A percentile compares a stretch with the other conserved stretches of the same genome.
Evolutionary conservation across 2,113 vertebrate genomes (phyloP).

Genomic region (Varanus salvator): DNA sequence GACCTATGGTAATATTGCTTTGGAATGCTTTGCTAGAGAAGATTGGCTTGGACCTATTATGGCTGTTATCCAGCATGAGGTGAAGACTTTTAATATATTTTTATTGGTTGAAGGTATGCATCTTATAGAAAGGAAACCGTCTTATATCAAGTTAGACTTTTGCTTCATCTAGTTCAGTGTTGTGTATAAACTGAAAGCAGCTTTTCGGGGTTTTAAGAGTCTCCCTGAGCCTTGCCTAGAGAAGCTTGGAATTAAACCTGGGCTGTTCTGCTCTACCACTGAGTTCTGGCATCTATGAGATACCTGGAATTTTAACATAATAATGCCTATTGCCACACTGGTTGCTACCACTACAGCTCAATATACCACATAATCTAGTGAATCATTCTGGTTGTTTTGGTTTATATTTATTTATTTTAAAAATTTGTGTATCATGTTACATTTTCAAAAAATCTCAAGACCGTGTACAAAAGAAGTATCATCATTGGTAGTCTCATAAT

Average conservation of each 20-base stretch:
- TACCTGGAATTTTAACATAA: neutral
- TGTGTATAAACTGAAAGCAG: neutral
- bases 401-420: no score
- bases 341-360: neutral
- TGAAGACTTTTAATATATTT: neutral
- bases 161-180: neutral
- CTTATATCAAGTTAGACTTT: neutral
- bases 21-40: neutral
- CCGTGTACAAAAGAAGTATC: no score
- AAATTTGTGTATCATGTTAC: no score
- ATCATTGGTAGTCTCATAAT: neutral
- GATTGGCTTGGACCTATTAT: neutral
- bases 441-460: no score
- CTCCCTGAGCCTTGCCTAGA: neutral
- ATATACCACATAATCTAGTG: neutral
- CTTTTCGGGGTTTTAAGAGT: neutral
- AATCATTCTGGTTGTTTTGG: neutral
- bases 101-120: neutral
- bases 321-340: neutral
- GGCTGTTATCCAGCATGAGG: neutral
- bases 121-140: neutral
- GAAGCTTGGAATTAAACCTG: neutral
- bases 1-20: neutral
- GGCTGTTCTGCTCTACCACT: neutral
- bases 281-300: neutral